These are phyloP conservation scores for Bostrychus sinensis DNA, from an alignment of 2,113 vertebrate species.

Conservation along the genomic window DNA sequence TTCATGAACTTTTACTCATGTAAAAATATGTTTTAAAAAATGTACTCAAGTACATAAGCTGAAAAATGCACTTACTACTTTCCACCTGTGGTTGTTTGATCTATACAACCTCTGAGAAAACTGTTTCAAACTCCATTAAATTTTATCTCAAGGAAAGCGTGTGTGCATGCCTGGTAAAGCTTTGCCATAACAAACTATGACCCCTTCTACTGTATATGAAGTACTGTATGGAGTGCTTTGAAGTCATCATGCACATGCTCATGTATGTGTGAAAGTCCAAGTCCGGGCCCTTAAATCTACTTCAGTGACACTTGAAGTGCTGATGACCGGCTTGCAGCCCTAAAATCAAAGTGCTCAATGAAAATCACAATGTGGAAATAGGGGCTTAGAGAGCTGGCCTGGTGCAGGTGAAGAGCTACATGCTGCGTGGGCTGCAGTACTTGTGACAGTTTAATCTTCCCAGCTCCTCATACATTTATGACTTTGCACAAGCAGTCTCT, in stretches of 20 bases:
- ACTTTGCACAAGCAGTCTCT: slow-evolving; percentile 11
- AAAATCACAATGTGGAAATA: slow-evolving; percentile 47
- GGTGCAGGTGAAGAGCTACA: slow-evolving; percentile 1
- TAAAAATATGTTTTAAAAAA: too few species aligned
- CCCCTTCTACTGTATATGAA: background rate
- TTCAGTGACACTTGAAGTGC: slow-evolving; percentile 21
- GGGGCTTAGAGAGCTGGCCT: slow-evolving; percentile 20
- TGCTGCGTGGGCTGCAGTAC: background rate
- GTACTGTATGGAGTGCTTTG: slow-evolving; percentile 1
- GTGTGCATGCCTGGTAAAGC: background rate
- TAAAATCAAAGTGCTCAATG: slow-evolving; percentile 45
- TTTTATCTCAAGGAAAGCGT: background rate
- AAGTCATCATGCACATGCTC: background rate
- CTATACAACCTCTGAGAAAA: background rate
- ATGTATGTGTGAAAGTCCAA: background rate
- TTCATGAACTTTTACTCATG: background rate
- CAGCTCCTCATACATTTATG: slow-evolving; percentile 12
- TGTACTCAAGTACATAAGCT: too few species aligned
- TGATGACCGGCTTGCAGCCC: slow-evolving; percentile 29
- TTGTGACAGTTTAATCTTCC: slow-evolving; percentile 1
- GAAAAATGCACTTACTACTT: too few species aligned
- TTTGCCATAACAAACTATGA: background rate
- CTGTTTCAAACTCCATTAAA: background rate
- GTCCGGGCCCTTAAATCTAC: slow-evolving; percentile 8
- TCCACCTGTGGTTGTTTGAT: background rate